These are phyloP conservation scores for Colistium nudipinnis DNA, from an alignment of 2,113 vertebrate genomes.

Conservation along the genomic window DNA sequence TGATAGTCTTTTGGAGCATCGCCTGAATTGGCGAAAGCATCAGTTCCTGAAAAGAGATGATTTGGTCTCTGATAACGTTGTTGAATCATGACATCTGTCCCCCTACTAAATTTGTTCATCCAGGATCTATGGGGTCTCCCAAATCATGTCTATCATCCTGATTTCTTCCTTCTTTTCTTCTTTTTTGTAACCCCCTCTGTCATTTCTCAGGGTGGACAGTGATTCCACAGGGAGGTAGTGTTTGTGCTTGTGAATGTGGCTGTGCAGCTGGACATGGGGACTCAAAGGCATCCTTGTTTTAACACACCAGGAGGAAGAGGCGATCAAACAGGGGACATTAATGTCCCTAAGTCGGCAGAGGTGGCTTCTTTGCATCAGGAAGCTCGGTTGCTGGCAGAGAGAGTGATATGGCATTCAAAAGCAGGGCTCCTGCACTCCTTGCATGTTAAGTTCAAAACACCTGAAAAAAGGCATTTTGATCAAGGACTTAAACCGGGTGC, in stretches of 20 bases:
- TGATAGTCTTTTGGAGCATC: conserved; percentile 1
- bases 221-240: conserved; percentile 80
- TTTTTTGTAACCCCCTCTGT: conserved; percentile 41
- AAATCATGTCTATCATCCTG: conserved; percentile 51
- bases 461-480: conserved; percentile 21
- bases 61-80: conserved; percentile 17
- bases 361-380: conserved; percentile 75
- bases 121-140: conserved; percentile 18
- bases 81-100: conserved; percentile 19
- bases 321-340: conserved; percentile 78
- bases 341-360: conserved; percentile 69
- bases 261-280: conserved; percentile 80
- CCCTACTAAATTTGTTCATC: conserved; percentile 16
- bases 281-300: conserved; percentile 84
- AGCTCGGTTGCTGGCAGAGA: conserved; percentile 70
- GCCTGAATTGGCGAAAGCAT: conserved; percentile 13
- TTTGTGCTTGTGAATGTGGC: conserved; percentile 74
- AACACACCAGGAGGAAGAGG: conserved; percentile 73
- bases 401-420: conserved; percentile 65
- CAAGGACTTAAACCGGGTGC: conserved; percentile 1
- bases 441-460: conserved; percentile 43
- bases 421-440: conserved; percentile 50
- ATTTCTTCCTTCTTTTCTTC: conserved; percentile 51
- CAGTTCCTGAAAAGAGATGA: conserved; percentile 14
- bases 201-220: conserved; percentile 63